Percentiles rank a stretch among this genome's conserved stretches.
phyloP scores from a whole-genome alignment of 2,888 invertebrate species.

The Brachynemurus nebulosus region DNA sequence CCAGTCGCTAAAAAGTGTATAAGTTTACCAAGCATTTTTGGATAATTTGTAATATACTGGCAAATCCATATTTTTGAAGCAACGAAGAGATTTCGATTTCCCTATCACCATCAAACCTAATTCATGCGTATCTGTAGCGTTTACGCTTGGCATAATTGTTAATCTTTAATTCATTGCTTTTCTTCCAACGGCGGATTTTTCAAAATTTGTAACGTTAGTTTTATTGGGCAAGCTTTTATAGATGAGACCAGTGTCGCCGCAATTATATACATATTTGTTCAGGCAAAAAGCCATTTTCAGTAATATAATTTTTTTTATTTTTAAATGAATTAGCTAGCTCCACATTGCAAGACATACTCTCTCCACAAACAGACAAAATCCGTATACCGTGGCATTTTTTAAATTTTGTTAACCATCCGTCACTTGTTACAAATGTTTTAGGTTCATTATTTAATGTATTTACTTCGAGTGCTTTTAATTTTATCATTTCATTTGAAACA shows the following conservation, averaged over 20 bases:
- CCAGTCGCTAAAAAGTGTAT: constrained; percentile 1
- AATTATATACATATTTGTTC: not conserved
- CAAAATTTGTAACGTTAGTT: constrained; percentile 1
- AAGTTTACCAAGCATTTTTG: constrained; percentile 3
- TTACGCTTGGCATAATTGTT: constrained; percentile 2
- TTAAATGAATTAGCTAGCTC: not conserved
- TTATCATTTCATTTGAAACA: not conserved
- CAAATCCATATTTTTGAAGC: constrained; percentile 3
- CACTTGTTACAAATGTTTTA: too few species aligned
- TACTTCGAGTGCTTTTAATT: not conserved
- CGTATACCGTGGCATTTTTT: too few species aligned
- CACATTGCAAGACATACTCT: too few species aligned
- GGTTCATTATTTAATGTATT: not conserved
- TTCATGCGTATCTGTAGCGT: constrained; percentile 1
- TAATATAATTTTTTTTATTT: not conserved
- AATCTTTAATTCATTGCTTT: constrained; percentile 1
- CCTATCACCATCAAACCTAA: not conserved
- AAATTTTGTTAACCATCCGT: too few species aligned
- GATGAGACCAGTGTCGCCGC: too few species aligned
- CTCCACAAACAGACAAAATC: too few species aligned
- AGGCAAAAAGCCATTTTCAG: not conserved
- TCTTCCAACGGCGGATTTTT: constrained; percentile 1
- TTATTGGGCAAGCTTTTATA: not conserved
- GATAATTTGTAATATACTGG: constrained; percentile 3
- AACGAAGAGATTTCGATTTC: not conserved